Conservation (phyloP, 30 jellyfish, hydroid and myxozoan species). For the Sanderia malayensis region DNA sequence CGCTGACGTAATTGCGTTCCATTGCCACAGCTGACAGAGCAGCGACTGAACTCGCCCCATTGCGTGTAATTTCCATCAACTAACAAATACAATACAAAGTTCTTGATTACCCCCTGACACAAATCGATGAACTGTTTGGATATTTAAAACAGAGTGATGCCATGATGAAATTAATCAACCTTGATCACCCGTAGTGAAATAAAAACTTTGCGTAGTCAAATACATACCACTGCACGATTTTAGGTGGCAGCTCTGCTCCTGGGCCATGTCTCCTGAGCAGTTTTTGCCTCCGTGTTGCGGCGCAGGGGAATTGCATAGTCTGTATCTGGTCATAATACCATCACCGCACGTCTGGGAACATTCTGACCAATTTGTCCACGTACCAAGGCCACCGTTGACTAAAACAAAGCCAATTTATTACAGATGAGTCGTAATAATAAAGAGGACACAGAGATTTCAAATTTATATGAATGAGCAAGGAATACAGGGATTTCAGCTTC, state of each 20-base stretch:
- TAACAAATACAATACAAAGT: not conserved
- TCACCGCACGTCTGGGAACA: conserved; percentile 73
- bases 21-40: conserved; percentile 68
- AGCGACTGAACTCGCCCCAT: conserved; percentile 75
- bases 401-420: too few relatives aligned
- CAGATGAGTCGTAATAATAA: too few relatives aligned
- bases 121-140: too few relatives aligned
- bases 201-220: too few relatives aligned
- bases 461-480: too few relatives aligned
- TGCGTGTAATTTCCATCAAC: conserved; percentile 72
- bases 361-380: conserved; percentile 78
- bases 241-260: conserved; percentile 46
- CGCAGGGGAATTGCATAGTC: conserved; percentile 65
- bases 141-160: too few relatives aligned
- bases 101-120: too few relatives aligned
- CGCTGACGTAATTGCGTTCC: conserved; percentile 73
- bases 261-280: conserved; percentile 53
- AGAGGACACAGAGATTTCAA: too few relatives aligned
- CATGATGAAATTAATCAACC: too few relatives aligned
- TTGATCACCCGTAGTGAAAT: too few relatives aligned
- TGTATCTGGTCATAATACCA: conserved; percentile 45
- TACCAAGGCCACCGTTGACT: conserved; percentile 76
- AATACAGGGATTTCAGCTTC: not conserved
- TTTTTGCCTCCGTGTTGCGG: conserved; percentile 82
- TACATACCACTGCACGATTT: conserved; percentile 63